Conservation (phyloP, 2,888 invertebrate species). For the Itoplectis maculator region DNA sequence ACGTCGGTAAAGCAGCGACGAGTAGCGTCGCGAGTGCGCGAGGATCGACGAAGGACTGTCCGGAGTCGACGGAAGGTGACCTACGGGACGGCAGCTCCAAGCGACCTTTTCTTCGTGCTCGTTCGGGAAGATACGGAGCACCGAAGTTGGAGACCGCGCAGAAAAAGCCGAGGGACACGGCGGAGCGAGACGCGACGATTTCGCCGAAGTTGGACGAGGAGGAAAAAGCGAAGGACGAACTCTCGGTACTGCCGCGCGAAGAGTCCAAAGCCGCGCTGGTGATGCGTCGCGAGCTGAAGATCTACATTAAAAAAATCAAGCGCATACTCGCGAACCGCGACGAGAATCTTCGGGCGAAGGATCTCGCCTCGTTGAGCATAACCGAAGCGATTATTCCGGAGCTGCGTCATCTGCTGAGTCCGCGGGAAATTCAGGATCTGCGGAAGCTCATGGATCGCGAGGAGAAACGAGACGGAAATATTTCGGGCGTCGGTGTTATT, state of each 20-base stretch:
- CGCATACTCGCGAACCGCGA: conserved; percentile 67
- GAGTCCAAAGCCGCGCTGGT: conserved; percentile 71
- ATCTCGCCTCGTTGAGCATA: conserved; percentile 73
- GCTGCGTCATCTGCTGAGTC: conserved; percentile 65
- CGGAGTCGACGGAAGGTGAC: conserved; percentile 13
- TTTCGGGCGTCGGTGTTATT: neutral
- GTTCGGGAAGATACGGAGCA: conserved; percentile 60
- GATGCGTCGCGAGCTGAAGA: conserved; percentile 72
- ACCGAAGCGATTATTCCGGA: conserved; percentile 74
- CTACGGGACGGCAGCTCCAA: neutral
- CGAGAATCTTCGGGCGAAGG: conserved; percentile 60
- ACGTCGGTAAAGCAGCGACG: conserved; percentile 34
- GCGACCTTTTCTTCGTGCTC: conserved; percentile 58
- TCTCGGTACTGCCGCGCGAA: conserved; percentile 62
- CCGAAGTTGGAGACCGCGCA: conserved; percentile 37
- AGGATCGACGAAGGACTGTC: conserved; percentile 4
- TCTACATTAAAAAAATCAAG: conserved; percentile 75
- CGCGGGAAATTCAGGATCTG: conserved; percentile 72
- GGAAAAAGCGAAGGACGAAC: conserved; percentile 35
- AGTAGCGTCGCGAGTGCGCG: conserved; percentile 4
- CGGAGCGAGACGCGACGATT: neutral
- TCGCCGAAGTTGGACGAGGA: conserved; percentile 24
- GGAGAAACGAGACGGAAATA: conserved; percentile 61
- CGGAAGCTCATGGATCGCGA: conserved; percentile 69
- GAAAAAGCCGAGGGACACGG: neutral